Conservation (phyloP, 2,888 invertebrate species). For the Pachycephus smyrnensis region DNA sequence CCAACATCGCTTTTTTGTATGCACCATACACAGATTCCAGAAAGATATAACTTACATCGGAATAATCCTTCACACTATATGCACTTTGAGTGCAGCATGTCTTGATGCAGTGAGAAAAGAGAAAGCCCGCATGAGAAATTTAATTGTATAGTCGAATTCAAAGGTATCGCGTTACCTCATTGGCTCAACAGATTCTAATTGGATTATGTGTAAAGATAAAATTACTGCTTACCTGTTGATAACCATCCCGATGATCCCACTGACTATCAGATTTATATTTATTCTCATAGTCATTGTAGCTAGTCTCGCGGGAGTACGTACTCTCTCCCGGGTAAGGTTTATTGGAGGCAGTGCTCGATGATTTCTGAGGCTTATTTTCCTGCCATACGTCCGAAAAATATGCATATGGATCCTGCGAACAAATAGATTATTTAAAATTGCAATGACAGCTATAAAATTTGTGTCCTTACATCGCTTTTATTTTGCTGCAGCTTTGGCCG, state of each 20-base stretch:
- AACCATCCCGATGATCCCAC: slow-evolving; percentile 53
- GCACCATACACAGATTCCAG: neutral
- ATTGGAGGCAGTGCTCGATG: slow-evolving; percentile 36
- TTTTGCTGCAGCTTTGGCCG: slow-evolving; percentile 50
- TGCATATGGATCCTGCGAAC: slow-evolving; percentile 59
- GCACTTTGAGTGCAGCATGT: slow-evolving; percentile 20
- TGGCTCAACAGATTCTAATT: neutral
- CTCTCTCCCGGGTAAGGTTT: slow-evolving; percentile 54
- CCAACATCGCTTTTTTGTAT: neutral
- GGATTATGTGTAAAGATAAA: neutral
- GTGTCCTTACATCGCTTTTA: slow-evolving; percentile 55
- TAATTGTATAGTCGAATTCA: neutral
- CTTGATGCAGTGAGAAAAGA: slow-evolving; percentile 12
- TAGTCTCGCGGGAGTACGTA: slow-evolving; percentile 49
- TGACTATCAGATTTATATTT: slow-evolving; percentile 58
- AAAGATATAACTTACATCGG: slow-evolving; percentile 15
- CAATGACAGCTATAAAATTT: neutral
- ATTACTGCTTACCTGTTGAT: slow-evolving; percentile 49
- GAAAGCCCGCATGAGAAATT: neutral
- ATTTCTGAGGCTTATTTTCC: slow-evolving; percentile 57
- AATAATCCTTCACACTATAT: slow-evolving; percentile 18
- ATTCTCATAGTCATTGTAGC: slow-evolving; percentile 47
- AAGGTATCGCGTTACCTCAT: neutral
- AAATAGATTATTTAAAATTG: neutral
- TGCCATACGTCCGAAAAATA: slow-evolving; percentile 65